Percentiles rank a stretch among this genome's conserved stretches.
phyloP scores from a whole-genome alignment of 2,113 vertebrate genomes.

The Balaeniceps rex region DNA sequence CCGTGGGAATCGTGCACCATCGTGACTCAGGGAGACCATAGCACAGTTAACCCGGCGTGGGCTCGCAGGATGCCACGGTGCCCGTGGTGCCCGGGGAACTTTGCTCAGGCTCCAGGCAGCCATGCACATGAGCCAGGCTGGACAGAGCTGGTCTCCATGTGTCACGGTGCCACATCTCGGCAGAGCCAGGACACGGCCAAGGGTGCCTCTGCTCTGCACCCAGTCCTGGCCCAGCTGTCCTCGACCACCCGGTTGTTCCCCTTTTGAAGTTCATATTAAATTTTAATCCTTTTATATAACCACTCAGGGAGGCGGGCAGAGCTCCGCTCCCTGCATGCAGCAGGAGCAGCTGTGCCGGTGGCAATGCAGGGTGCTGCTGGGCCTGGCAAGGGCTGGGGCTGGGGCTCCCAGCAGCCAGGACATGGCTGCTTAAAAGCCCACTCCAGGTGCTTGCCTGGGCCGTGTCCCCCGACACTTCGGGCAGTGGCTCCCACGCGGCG shows the following conservation, averaged over 20 bases:
- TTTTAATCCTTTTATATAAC: constrained; percentile 41
- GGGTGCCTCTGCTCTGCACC: neutral
- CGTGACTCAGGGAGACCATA: accelerated
- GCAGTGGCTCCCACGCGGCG: accelerated
- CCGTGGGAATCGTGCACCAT: accelerated
- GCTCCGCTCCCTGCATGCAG: neutral
- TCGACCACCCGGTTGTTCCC: neutral
- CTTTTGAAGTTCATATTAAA: neutral
- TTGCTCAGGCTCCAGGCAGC: neutral
- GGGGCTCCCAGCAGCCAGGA: neutral
- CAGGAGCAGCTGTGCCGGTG: neutral
- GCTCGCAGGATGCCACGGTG: neutral
- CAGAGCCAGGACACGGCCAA: neutral
- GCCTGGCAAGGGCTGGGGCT: neutral
- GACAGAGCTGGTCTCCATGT: neutral
- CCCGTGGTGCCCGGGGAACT: accelerated
- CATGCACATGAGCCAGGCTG: accelerated
- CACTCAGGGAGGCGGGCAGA: neutral
- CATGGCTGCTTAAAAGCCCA: accelerated
- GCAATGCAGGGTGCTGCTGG: neutral
- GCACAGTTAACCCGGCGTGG: accelerated
- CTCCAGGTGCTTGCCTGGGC: accelerated
- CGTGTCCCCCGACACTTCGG: accelerated
- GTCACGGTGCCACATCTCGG: neutral
- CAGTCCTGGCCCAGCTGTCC: neutral